These are phyloP conservation scores for Pocillopora grandis DNA, from an alignment of 92 coral and sea anemone genomes.

Conservation along the genomic window DNA sequence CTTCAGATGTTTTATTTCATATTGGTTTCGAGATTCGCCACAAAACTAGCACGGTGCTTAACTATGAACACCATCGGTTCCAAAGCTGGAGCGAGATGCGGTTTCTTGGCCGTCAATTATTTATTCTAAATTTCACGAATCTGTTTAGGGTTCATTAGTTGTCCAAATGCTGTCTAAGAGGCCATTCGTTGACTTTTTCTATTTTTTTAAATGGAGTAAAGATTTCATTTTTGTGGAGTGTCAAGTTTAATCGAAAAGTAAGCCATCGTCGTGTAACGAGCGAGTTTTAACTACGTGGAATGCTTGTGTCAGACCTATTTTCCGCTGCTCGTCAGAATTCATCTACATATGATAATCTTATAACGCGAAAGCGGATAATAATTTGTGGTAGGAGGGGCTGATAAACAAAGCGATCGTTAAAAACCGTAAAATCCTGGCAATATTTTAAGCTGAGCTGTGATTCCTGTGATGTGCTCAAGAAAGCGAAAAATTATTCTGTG, in stretches of 20 bases:
- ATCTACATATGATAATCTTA: slow-evolving; percentile 5
- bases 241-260: slow-evolving; percentile 14
- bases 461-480: not conserved
- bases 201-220: slow-evolving; percentile 2
- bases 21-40: not conserved
- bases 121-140: slow-evolving; percentile 36
- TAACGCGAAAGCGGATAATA: slow-evolving; percentile 22
- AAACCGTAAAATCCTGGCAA: not conserved
- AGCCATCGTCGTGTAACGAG: slow-evolving; percentile 1
- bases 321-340: slow-evolving; percentile 5
- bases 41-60: slow-evolving; percentile 18
- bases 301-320: slow-evolving; percentile 31
- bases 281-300: slow-evolving; percentile 25
- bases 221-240: slow-evolving; percentile 4
- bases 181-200: slow-evolving; percentile 14
- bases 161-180: slow-evolving; percentile 30
- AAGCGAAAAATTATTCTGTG: slow-evolving; percentile 9
- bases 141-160: slow-evolving; percentile 32
- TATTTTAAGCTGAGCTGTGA: slow-evolving; percentile 1
- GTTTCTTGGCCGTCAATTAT: slow-evolving; percentile 43
- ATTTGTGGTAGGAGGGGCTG: slow-evolving; percentile 25
- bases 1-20: not conserved
- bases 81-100: slow-evolving; percentile 23
- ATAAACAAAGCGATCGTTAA: slow-evolving; percentile 25
- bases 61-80: not conserved